phyloP scores from a whole-genome alignment of 2,888 invertebrate genomes.

The Meteorus cinctellus region DNA sequence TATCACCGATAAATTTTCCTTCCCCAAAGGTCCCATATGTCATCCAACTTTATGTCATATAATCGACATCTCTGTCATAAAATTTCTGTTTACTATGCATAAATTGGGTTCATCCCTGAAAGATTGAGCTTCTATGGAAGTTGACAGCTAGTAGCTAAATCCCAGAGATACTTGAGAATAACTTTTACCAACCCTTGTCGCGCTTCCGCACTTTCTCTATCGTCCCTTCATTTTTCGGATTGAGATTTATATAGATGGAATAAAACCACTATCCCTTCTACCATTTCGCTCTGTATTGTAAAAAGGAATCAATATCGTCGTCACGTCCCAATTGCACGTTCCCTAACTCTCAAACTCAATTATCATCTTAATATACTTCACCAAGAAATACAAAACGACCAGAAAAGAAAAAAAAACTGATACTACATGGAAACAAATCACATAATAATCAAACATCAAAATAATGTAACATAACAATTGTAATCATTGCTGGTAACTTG shows the following conservation, averaged over 20 bases:
- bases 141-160: constrained; percentile 4
- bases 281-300: background rate
- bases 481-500: background rate
- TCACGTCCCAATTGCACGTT: constrained; percentile 1
- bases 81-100: background rate
- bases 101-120: background rate
- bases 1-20: background rate
- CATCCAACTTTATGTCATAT: background rate
- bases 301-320: constrained; percentile 5
- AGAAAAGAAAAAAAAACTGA: background rate
- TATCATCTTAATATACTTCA: background rate
- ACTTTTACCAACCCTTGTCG: constrained; percentile 1
- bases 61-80: background rate
- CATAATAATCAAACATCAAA: background rate
- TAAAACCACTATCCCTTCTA: background rate
- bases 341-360: background rate
- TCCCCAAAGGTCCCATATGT: background rate
- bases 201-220: background rate
- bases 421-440: background rate
- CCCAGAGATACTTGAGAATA: background rate
- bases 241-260: constrained; percentile 9
- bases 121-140: background rate
- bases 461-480: background rate
- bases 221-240: background rate
- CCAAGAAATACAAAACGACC: too few species aligned